These are phyloP conservation scores for Anastrepha obliqua DNA, from an alignment of 1,140 invertebrate species.

Conservation along the genomic window DNA sequence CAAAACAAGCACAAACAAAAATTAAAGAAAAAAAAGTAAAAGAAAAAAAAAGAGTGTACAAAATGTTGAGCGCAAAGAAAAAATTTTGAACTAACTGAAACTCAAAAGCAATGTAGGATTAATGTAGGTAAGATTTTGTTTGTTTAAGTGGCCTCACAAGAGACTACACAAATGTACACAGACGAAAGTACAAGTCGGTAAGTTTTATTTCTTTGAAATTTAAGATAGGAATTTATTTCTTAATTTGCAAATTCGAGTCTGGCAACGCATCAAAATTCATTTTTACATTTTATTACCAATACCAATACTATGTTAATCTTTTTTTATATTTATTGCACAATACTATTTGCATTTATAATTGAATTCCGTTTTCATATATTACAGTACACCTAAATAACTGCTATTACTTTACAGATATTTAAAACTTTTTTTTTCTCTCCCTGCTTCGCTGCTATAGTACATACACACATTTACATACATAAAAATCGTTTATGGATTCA, in stretches of 20 bases:
- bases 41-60: not conserved
- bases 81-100: not conserved
- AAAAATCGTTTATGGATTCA: not conserved
- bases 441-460: not conserved
- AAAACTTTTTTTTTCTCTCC: not conserved
- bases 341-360: conserved; percentile 30
- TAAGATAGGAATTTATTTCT: conserved; percentile 48
- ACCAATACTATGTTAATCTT: not conserved
- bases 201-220: conserved; percentile 30
- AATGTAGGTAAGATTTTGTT: conserved; percentile 22
- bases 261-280: conserved; percentile 50
- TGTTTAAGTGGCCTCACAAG: not conserved
- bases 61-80: not conserved
- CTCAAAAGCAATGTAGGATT: conserved; percentile 19
- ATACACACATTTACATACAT: not conserved
- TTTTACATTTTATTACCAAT: conserved; percentile 28
- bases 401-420: conserved; percentile 2
- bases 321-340: not conserved
- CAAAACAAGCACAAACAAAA: conserved; percentile 13
- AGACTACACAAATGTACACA: not conserved
- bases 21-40: not conserved
- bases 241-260: conserved; percentile 37
- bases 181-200: conserved; percentile 15
- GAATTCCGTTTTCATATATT: not conserved
- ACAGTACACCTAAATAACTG: conserved; percentile 19